Evolutionary conservation across 2,113 vertebrate genomes (phyloP), one percentile per base, ranked within the genome.

Genomic region (Andinoacara biseriatus): DNA sequence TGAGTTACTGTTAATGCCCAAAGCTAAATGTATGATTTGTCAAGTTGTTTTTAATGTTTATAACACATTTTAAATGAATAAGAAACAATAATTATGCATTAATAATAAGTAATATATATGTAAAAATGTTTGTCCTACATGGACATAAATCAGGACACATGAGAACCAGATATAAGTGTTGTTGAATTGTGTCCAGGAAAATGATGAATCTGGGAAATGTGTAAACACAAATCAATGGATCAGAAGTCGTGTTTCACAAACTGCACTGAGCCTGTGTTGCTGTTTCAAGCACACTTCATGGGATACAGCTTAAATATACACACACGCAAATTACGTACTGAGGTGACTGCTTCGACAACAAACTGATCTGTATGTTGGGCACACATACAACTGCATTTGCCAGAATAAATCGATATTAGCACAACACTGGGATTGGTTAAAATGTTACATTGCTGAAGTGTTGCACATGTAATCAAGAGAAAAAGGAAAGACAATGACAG

Each of bases 371-470:
- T 0, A 46, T 49, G 40, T 22, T 69, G 63, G 10, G 2, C 40
- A 11, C 40, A 11, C 40, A 43, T 3, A 14, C 40, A 49, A 29
- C 49, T 49, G 2, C 22, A 72, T 72, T 31, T 72, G 26, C 1
- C 31, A 54, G 18, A n/a, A 72, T 18, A 7, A 18, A 20, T 13
- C 20, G 20, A 69, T 2, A 29, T 52, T 0, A 13, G 8, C 43
- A 13, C 2, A 72, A 3, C 38, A 52, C 5, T 49, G 24, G 9
- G 15, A 20, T 2, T n/a, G 26, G 0, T 54, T 52, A 0, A 52
- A 52, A 13, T 5, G 17, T 31, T 31, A 1, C 20, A 0, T 10
- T 54, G 65, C 13, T 72, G 1, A 0, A 69, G 40, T 0, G 35
- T 8, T 24, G 62, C 0, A 5, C 0, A 65, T 65, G 9, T 26